A percentile compares a stretch with the other conserved stretches of the same genome.
Conservation (phyloP, 2,113 vertebrate genomes). For the Malurus cyaneus region DNA sequence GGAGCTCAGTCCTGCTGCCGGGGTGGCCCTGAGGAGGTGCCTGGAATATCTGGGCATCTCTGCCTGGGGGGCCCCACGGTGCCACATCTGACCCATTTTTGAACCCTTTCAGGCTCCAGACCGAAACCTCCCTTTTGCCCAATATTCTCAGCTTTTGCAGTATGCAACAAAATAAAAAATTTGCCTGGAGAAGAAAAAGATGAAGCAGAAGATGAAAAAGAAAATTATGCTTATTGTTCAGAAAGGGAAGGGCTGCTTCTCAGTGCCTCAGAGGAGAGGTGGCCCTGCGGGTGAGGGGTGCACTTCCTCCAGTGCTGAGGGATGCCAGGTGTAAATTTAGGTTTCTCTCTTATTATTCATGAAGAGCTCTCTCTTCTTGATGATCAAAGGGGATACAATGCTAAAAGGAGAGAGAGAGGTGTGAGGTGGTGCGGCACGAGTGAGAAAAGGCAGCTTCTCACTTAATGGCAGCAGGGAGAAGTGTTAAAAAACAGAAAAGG, state of each 20-base stretch:
- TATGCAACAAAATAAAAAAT: neutral
- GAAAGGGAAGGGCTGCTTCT: neutral
- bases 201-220: neutral
- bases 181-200: neutral
- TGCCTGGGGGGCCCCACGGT: rapidly evolving
- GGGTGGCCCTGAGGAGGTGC: neutral
- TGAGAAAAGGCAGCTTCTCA: constrained; percentile 26
- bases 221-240: neutral
- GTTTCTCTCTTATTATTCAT: neutral
- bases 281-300: neutral
- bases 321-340: neutral
- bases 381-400: neutral
- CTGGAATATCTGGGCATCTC: neutral
- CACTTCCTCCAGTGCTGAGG: neutral
- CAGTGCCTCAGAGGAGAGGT: neutral
- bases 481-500: neutral
- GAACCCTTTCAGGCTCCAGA: neutral
- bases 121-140: neutral
- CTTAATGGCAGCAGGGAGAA: neutral
- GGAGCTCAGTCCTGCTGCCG: neutral
- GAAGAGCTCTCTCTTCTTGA: neutral
- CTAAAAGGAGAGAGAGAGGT: neutral
- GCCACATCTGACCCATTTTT: neutral
- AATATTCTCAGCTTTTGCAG: neutral
- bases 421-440: neutral